Percentiles rank a stretch among this genome's conserved stretches.
Conservation (phyloP, 2,113 vertebrate species). For the Callocephalon fimbriatum region DNA sequence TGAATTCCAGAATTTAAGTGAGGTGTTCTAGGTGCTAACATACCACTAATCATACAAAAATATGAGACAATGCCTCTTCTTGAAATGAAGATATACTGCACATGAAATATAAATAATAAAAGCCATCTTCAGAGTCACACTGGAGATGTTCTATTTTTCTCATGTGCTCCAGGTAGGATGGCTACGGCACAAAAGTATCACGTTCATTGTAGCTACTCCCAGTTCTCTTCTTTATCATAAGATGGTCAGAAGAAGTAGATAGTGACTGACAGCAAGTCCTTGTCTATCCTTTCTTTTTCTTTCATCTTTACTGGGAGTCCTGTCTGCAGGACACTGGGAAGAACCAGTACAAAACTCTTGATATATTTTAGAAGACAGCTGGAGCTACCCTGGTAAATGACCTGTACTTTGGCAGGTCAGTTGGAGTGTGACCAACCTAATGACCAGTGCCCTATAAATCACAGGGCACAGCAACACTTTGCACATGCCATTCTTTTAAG, state of each 20-base stretch:
- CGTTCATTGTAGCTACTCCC: not conserved
- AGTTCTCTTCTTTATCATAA: not conserved
- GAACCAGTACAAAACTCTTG: not conserved
- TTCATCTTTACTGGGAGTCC: not conserved
- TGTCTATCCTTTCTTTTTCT: not conserved
- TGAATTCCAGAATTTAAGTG: not conserved
- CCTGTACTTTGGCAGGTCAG: not conserved
- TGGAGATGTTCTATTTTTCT: not conserved
- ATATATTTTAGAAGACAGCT: not conserved
- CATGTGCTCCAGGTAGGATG: not conserved
- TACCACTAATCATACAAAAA: not conserved
- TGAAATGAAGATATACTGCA: not conserved
- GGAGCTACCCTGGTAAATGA: not conserved
- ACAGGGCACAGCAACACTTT: not conserved
- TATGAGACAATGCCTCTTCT: not conserved
- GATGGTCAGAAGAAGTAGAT: not conserved
- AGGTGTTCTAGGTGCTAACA: not conserved
- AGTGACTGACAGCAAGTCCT: not conserved
- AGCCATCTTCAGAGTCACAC: not conserved
- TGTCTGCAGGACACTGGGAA: not conserved
- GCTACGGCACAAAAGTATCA: fast-evolving
- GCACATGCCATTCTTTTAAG: not conserved
- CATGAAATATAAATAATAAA: not conserved
- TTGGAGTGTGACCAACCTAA: not conserved
- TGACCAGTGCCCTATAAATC: not conserved